phyloP scores from a whole-genome alignment of 2,113 vertebrate species.

The Erinaceus europaeus region DNA sequence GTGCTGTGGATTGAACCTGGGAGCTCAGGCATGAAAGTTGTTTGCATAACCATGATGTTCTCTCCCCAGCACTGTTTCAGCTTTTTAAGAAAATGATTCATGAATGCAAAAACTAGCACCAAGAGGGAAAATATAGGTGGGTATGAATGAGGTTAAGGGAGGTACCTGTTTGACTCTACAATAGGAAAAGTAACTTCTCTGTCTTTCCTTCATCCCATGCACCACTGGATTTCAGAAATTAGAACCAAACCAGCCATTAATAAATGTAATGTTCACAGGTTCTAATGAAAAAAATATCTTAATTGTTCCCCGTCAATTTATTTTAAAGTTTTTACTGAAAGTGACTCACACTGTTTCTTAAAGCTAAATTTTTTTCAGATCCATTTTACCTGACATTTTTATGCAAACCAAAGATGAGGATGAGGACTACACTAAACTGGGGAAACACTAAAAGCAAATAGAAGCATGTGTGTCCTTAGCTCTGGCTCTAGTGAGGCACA shows the following conservation, averaged over 20 bases:
- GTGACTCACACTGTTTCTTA: not conserved
- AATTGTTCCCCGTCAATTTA: not conserved
- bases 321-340: constrained; percentile 36
- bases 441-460: not conserved
- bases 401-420: not conserved
- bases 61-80: no score
- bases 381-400: constrained; percentile 13
- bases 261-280: not conserved
- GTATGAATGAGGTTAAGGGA: not conserved
- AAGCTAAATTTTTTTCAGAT: constrained; percentile 36
- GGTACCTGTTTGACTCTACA: not conserved
- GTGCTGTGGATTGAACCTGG: no score
- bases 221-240: constrained; percentile 21
- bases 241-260: not conserved
- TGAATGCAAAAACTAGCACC: not conserved
- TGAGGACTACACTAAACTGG: not conserved
- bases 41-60: no score
- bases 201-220: constrained; percentile 18
- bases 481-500: not conserved
- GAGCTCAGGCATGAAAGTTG: no score
- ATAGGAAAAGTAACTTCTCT: constrained; percentile 37
- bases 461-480: not conserved
- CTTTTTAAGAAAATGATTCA: not conserved
- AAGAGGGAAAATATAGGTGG: not conserved
- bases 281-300: not conserved